Evolutionary conservation across 2,113 vertebrate species (phyloP).

Genomic region (Ophthalmolycus amberensis): DNA sequence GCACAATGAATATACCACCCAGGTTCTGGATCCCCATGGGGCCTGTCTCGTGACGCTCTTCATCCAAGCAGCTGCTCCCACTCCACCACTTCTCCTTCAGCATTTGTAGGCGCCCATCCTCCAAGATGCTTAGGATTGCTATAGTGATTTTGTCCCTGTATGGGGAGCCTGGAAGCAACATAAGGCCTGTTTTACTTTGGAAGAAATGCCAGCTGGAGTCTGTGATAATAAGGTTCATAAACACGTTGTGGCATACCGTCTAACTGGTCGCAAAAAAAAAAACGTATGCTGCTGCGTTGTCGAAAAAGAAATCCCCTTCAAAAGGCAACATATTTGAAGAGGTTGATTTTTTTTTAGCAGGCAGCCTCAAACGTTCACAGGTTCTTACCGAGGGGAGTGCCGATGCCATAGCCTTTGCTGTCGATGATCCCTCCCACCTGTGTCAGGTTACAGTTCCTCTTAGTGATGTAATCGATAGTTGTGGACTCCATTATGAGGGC

Average conservation of each 20-base stretch:
- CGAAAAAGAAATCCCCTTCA: constrained; percentile 26
- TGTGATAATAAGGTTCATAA: constrained; percentile 71
- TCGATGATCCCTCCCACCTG: constrained; percentile 97
- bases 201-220: constrained; percentile 69
- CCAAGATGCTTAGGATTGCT: constrained; percentile 95
- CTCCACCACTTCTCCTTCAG: constrained; percentile 99
- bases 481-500: constrained; percentile 98
- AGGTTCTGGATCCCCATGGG: constrained; percentile 97
- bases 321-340: not conserved
- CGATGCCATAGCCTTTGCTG: constrained; percentile 98
- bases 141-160: constrained; percentile 99
- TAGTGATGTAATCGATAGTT: constrained; percentile 95
- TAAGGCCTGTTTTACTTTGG: constrained; percentile 68
- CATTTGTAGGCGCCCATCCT: constrained; percentile 95
- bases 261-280: constrained; percentile 36
- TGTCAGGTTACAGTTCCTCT: constrained; percentile 97
- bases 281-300: constrained; percentile 19
- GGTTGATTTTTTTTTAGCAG: not conserved
- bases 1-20: constrained; percentile 96
- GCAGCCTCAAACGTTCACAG: not conserved
- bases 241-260: constrained; percentile 53
- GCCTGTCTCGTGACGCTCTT: constrained; percentile 93
- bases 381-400: constrained; percentile 94
- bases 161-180: constrained; percentile 88
- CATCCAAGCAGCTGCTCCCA: constrained; percentile 91